Evolutionary conservation across 2,797 vertebrate species (phyloP), one percentile per base, ranked within the genome.

Genomic region (Mastacembelus armatus): DNA sequence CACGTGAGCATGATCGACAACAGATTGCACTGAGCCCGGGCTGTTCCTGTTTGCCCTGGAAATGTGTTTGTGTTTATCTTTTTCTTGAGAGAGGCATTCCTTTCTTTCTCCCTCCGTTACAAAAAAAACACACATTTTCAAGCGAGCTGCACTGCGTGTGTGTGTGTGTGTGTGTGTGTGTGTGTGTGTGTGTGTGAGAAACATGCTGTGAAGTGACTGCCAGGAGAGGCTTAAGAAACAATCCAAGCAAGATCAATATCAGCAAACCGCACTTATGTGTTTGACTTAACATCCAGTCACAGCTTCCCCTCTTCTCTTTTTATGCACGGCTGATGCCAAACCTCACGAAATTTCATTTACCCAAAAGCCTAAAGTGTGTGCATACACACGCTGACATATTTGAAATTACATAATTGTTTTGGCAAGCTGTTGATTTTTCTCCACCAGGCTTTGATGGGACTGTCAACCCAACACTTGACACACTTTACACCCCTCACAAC

Each of bases 41-140:
- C 85, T 85, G 84, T 90, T 92, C 87, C 74, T 89, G 87, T 93
- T 89, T 91, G 88, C 88, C 89, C 88, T 88, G 84, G 79, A 91
- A 93, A 91, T 90, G 88, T 89, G 87, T 89, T 90, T 90, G 91
- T 92, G 87, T 93, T 92, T 92, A 91, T 93, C 85, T 83, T 78
- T 81, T 87, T 81, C 83, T 83, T 68, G 72, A 82, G 84, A 90
- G 80, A 85, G 78, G 84, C 85, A 86, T 88, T 77, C 78, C 86
- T 87, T 85, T 85, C 81, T 86, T 82, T 86, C 72, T 81, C 64
- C 70, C 52, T 60, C 54, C 49, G 40, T 84, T 68, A 79, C 73
- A 81, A 79, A 88, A 85, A 83, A 83, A 60, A 43, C 55, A 67
- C 54, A 66, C 72, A 77, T 83, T 85, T 77, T 67, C 11, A 81